phyloP scores from a whole-genome alignment of 37 sponge, comb jelly and placozoan genomes.

The Cliona cf. orientalis region DNA sequence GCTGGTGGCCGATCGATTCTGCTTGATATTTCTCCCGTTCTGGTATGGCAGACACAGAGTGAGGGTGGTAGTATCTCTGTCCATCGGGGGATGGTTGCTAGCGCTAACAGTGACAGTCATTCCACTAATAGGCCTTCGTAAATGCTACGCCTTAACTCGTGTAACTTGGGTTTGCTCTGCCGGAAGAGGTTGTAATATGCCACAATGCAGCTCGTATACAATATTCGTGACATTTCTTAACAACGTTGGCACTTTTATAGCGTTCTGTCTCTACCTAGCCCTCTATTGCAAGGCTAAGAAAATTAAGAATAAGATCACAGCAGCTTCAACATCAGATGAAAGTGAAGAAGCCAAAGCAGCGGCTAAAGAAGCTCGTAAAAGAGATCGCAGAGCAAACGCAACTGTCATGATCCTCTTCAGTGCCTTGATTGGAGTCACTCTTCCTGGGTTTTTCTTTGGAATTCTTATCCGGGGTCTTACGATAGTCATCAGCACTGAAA shows the following conservation, averaged over 20 bases:
- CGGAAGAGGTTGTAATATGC: neutral
- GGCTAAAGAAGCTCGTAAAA: neutral
- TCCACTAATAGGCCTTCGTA: neutral
- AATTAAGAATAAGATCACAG: neutral
- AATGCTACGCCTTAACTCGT: neutral
- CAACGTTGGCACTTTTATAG: neutral
- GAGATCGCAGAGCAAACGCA: neutral
- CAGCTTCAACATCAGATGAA: neutral
- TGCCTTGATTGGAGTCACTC: neutral
- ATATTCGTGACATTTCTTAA: neutral
- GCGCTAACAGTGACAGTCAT: neutral
- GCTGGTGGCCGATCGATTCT: neutral
- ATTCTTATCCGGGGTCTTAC: too few species aligned
- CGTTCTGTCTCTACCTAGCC: neutral
- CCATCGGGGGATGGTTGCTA: neutral
- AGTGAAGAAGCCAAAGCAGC: too few species aligned
- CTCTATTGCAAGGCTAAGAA: neutral
- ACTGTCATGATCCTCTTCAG: neutral
- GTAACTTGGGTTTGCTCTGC: neutral
- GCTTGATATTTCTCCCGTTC: neutral
- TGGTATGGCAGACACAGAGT: neutral
- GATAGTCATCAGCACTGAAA: neutral
- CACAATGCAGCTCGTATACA: neutral
- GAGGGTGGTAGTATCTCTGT: neutral
- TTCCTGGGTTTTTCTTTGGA: neutral